Evolutionary conservation across 1,140 invertebrate genomes (phyloP), one percentile per base, ranked within the genome.

Genomic region (Drosophila jambulina): DNA sequence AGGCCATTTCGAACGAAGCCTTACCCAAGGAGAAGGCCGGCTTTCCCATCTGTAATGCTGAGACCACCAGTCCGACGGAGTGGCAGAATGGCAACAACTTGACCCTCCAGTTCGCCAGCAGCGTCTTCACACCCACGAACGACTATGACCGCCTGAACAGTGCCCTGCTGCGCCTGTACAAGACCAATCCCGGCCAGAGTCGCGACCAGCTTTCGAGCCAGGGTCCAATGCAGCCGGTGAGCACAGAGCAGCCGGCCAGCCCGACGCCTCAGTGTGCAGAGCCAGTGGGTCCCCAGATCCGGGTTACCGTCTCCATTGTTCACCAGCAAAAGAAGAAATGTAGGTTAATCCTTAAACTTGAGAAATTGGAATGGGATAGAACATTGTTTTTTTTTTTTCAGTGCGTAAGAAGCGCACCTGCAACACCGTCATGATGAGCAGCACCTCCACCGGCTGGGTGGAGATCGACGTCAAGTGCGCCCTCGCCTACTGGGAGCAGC

Each of bases 401-500:
- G 91, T 91, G 42, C 86, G 82, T 36, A 93, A 93, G 86, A 92
- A 92, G 80, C 82, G 86, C 43, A 92, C 91, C 32, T 93, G 92
- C 75, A 92, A 92, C 48, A 93, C 88, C 8, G 69, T 88, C 32
- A 93, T 93, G 85, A 62, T 92, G 70, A 91, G 84, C 63, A 78
- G 62, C 54, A 72, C 65, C 10, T 70, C 80, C 56, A 84, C 80
- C 10, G 92, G 92, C 42, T 93, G 92, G 92, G 85, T 93, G 49
- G 92, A 91, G 40, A 91, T 93, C 51, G 92, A 93, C 56, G 90
- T 93, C 13, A 85, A 85, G 48, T 90, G 87, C 45, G 92, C 92
- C 32, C 76, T 93, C 4, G 77, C 81, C 54, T 87, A 91, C 34
- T 93, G 92, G 92, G 80, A 91, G n/a, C 86, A 91, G 23, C 76